Base-by-base conservation (phyloP, 2,113 vertebrate genomes). In the Calyptomena viridis region DNA sequence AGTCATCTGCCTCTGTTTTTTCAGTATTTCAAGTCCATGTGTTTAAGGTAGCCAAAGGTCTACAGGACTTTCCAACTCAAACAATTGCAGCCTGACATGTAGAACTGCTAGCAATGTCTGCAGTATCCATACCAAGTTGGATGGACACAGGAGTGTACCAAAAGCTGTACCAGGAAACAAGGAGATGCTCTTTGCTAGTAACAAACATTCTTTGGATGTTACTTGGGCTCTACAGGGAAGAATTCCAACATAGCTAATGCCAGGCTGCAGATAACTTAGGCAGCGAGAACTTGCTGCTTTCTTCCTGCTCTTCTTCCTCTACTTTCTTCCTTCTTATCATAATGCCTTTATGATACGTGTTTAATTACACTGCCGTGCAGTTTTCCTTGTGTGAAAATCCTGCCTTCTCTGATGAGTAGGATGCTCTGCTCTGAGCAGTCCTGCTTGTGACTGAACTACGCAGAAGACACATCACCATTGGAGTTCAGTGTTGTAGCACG, bases 81-180 rank as follows among this genome's bases (percentile, higher is more conserved):
- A 60, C 0, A n/a, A 0, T 42, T 85, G 52, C 74, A 72, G 24
- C 23, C 53, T 40, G 58, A 40, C 0, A 1, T 14, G 50, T 28
- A 60, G 44, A 37, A 58, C 49, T 58, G 50, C 24, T 50, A 17
- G 23, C 46, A 50, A 8, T n/a, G 19, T 14, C 49, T 73, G 37
- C 18, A 22, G 17, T 33, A 37, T 60, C 63, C 25, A 11, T 1
- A 2, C 35, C 49, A 75, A 72, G 71, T 5, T 86, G 53, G 63
- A 25, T 80, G 16, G 27, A 68, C 24, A 10, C 44, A 55, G 44
- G 50, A 74, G 20, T 12, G 20, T 66, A 58, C 63, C 59, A 50
- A 42, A 85, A 64, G 15, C 8, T 46, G 14, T n/a, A 30, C 23
- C 4, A 3, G 23, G 53, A 76, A 90, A 25, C n/a, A 17, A 64